Evolutionary conservation across 37 sponge, comb jelly and placozoan genomes (phyloP).

Genomic region (Crambe crambe): DNA sequence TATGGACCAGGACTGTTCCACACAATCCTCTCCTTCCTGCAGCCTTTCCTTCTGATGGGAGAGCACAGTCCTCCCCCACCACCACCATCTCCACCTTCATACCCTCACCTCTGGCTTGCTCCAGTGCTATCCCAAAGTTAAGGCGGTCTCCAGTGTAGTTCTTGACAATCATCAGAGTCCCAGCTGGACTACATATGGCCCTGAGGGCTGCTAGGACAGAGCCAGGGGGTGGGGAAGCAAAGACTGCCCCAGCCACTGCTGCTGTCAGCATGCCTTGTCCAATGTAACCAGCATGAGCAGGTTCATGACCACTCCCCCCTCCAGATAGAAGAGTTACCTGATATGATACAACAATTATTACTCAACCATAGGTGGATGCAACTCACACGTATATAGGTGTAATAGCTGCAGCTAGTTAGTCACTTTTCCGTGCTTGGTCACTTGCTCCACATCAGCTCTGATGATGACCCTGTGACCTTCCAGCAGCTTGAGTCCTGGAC

Average conservation of each 20-base stretch:
- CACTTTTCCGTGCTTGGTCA: constrained; percentile 48
- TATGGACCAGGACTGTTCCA: constrained; percentile 87
- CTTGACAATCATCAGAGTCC: constrained; percentile 88
- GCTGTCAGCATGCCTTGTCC: constrained; percentile 92
- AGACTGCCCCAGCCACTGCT: constrained; percentile 93
- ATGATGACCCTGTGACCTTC: constrained; percentile 79
- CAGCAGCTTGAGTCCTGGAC: constrained; percentile 73
- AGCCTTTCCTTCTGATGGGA: constrained; percentile 48
- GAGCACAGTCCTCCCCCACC: constrained; percentile 88
- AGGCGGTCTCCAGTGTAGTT: constrained; percentile 98
- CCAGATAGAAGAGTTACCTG: constrained; percentile 92
- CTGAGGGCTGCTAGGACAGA: constrained; percentile 78
- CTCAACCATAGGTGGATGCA: background rate
- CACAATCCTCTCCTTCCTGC: constrained; percentile 92
- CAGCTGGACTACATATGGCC: constrained; percentile 76
- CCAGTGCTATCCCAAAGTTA: constrained; percentile 95
- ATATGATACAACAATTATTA: background rate
- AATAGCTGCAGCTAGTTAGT: background rate
- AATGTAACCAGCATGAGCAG: constrained; percentile 91
- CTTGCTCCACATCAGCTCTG: constrained; percentile 57
- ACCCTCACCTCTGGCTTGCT: constrained; percentile 82
- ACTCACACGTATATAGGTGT: background rate
- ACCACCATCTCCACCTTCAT: constrained; percentile 87
- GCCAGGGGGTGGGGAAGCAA: constrained; percentile 88
- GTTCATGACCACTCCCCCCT: constrained; percentile 99